Evolutionary conservation across 2,797 vertebrate genomes (phyloP).

Genomic region (Gymnoscopelus braueri): DNA sequence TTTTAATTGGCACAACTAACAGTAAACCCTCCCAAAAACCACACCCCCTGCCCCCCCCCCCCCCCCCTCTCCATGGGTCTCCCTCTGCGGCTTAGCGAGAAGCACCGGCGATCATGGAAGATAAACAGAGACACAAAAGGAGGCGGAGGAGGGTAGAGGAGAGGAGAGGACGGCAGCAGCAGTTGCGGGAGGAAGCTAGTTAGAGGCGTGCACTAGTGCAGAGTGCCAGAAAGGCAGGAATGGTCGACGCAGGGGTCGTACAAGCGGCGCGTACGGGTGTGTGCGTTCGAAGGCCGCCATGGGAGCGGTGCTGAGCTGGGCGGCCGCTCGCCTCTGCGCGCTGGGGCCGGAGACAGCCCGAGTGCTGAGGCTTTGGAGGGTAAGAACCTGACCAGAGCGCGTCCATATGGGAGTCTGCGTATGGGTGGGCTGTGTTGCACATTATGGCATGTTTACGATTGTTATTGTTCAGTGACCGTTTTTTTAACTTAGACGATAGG

Average conservation of each 20-base stretch:
- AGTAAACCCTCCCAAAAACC: not conserved
- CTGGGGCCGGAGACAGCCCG: slow-evolving; percentile 48
- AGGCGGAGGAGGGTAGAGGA: slow-evolving; percentile 1
- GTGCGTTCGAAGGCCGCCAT: slow-evolving; percentile 44
- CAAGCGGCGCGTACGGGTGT: slow-evolving; percentile 8
- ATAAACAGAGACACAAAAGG: slow-evolving; percentile 40
- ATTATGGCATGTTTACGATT: too few species aligned
- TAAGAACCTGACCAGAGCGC: slow-evolving; percentile 52
- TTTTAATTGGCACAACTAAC: not conserved
- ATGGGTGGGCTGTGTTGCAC: not conserved
- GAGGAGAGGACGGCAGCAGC: not conserved
- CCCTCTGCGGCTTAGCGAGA: slow-evolving; percentile 10
- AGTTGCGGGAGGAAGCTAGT: too few species aligned
- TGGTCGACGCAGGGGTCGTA: not conserved
- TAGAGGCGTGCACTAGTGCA: not conserved
- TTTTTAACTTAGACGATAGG: too few species aligned
- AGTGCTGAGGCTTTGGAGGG: slow-evolving; percentile 48
- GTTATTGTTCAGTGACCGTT: too few species aligned
- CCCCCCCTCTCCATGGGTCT: not conserved
- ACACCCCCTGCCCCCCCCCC: not conserved
- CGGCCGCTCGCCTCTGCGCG: slow-evolving; percentile 42
- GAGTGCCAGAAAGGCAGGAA: not conserved
- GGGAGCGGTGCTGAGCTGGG: slow-evolving; percentile 74
- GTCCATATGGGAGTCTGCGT: not conserved
- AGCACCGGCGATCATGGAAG: slow-evolving; percentile 25